These are phyloP conservation scores for Agrotis clavis DNA, from an alignment of 2,888 invertebrate species.

Conservation along the genomic window DNA sequence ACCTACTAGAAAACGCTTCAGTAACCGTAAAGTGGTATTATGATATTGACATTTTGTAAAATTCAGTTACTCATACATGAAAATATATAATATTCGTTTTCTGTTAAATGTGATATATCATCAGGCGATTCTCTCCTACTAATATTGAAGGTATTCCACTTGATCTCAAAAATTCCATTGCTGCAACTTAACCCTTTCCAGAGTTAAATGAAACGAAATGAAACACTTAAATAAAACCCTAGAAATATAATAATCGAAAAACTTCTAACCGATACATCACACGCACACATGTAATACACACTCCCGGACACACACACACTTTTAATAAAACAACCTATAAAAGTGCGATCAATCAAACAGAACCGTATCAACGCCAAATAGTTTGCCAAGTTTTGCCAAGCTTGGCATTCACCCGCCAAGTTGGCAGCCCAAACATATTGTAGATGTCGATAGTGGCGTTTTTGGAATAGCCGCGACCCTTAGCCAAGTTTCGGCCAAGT, in stretches of 20 bases:
- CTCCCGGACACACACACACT: slow-evolving; percentile 17
- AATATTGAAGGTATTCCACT: not conserved
- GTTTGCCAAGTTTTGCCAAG: slow-evolving; percentile 57
- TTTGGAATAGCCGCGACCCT: slow-evolving; percentile 39
- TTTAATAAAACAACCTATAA: slow-evolving; percentile 67
- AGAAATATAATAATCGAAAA: slow-evolving; percentile 51
- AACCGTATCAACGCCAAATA: slow-evolving; percentile 60
- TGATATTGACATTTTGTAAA: not conserved
- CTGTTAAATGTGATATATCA: no score
- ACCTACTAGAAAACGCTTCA: not conserved
- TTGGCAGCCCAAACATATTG: slow-evolving; percentile 59
- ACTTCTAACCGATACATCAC: slow-evolving; percentile 56
- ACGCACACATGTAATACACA: slow-evolving; percentile 18
- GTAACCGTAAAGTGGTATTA: not conserved
- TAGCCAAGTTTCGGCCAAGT: slow-evolving; percentile 55
- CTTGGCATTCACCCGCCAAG: slow-evolving; percentile 49
- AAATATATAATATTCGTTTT: no score
- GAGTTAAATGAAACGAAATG: not conserved
- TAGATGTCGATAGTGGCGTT: slow-evolving; percentile 48
- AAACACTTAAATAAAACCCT: slow-evolving; percentile 15
- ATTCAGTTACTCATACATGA: not conserved
- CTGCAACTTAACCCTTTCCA: slow-evolving; percentile 4
- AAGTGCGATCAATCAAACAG: slow-evolving; percentile 65
- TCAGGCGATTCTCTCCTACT: not conserved
- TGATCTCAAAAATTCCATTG: not conserved